These are phyloP conservation scores for Sardinella longiceps DNA, from an alignment of 2,797 vertebrate species.

Conservation along the genomic window DNA sequence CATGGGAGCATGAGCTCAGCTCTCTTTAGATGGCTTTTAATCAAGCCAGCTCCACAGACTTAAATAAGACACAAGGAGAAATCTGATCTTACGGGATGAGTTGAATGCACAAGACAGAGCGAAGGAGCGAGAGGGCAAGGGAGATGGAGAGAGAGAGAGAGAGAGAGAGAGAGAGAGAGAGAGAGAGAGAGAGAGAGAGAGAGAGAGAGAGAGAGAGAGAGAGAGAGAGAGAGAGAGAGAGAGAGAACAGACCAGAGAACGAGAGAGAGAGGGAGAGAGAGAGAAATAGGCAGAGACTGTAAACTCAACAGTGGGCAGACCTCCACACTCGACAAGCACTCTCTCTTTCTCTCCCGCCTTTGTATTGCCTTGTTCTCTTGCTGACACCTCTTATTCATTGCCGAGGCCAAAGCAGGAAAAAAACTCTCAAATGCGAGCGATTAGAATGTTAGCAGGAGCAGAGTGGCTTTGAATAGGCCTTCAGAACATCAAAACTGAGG, in stretches of 20 bases:
- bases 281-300: constrained; percentile 19
- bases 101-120: neutral
- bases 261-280: constrained; percentile 21
- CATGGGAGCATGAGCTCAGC: constrained; percentile 61
- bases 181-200: neutral
- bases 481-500: constrained; percentile 50
- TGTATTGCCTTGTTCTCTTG: constrained; percentile 48
- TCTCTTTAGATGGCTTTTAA: constrained; percentile 68
- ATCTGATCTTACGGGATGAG: constrained; percentile 57
- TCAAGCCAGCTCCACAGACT: constrained; percentile 58
- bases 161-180: constrained; percentile 27
- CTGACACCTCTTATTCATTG: constrained; percentile 50
- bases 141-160: constrained; percentile 22
- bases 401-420: constrained; percentile 31
- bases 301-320: constrained; percentile 34
- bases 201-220: constrained; percentile 35
- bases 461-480: constrained; percentile 47
- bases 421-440: constrained; percentile 39
- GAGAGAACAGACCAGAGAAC: neutral
- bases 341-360: constrained; percentile 35
- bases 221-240: constrained; percentile 26
- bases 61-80: constrained; percentile 66
- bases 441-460: constrained; percentile 53
- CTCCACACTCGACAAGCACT: constrained; percentile 36
- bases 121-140: neutral